Percentiles rank a stretch among this genome's conserved stretches.
Conservation (phyloP, 2,888 invertebrate species). For the Sarcophaga carnaria region DNA sequence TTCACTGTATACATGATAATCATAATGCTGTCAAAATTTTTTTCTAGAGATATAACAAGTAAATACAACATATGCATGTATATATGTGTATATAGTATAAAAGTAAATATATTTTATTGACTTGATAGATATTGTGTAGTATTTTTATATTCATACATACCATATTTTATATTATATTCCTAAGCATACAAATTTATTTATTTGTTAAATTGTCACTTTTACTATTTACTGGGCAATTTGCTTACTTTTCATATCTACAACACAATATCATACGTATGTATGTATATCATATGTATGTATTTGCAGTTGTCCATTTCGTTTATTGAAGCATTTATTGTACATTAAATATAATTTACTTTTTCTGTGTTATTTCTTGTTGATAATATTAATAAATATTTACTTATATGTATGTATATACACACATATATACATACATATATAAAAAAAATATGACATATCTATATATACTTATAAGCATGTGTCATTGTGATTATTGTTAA, state of each 20-base stretch:
- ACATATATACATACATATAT: no score
- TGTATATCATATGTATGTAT: no score
- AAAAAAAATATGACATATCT: no score
- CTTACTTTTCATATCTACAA: constrained; percentile 5
- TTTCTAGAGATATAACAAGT: no score
- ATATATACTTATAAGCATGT: background rate
- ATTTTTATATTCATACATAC: no score
- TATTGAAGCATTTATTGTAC: constrained; percentile 30
- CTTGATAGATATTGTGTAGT: no score
- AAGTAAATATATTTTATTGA: no score
- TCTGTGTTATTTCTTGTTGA: constrained; percentile 36
- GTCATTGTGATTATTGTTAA: background rate
- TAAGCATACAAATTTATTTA: constrained; percentile 35
- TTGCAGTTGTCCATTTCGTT: constrained; percentile 12
- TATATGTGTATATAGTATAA: no score
- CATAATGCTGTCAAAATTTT: no score
- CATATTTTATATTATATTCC: background rate
- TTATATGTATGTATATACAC: background rate
- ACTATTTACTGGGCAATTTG: constrained; percentile 10
- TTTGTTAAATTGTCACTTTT: constrained; percentile 50
- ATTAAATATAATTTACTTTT: constrained; percentile 48
- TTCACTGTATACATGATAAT: no score
- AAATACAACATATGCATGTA: no score
- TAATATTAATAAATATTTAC: constrained; percentile 45
- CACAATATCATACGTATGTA: no score